Evolutionary conservation across 2,113 vertebrate species (phyloP).

Genomic region (Neogobius melanostomus): DNA sequence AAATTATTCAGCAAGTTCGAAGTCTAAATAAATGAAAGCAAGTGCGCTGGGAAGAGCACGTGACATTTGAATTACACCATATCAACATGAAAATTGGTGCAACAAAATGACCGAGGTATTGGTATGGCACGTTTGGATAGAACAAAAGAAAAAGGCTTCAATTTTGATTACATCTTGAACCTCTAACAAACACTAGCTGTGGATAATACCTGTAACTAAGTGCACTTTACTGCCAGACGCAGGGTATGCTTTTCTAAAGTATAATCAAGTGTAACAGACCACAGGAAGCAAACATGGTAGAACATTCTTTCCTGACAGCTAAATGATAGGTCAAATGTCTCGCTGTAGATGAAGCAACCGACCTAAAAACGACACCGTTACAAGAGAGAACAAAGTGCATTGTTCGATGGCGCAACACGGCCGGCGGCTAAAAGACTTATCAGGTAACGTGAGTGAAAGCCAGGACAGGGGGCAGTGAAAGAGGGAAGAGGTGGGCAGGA

Average conservation of each 20-base stretch:
- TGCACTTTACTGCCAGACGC: neutral
- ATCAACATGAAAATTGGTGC: too few relatives aligned
- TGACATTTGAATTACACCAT: too few relatives aligned
- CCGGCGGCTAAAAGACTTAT: conserved; percentile 2
- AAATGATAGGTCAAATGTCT: conserved; percentile 25
- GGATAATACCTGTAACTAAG: neutral
- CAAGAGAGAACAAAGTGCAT: neutral
- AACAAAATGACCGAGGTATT: too few relatives aligned
- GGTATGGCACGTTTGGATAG: too few relatives aligned
- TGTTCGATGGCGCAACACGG: conserved; percentile 7
- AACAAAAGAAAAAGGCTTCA: neutral
- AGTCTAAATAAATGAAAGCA: too few relatives aligned
- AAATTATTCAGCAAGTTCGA: too few relatives aligned
- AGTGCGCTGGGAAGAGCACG: too few relatives aligned
- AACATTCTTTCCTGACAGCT: conserved; percentile 17
- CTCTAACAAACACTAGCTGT: neutral
- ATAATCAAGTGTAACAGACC: conserved; percentile 22
- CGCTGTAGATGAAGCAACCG: conserved; percentile 12
- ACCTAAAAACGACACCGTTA: neutral
- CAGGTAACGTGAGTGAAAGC: conserved; percentile 9
- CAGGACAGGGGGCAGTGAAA: conserved; percentile 18
- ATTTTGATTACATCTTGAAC: neutral
- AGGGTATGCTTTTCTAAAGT: neutral
- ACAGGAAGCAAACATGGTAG: conserved; percentile 14
- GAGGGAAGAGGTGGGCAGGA: conserved; percentile 16